These are phyloP conservation scores for Chlorocebus sabaeus DNA, from an alignment of 2,113 vertebrate species.

Conservation along the genomic window DNA sequence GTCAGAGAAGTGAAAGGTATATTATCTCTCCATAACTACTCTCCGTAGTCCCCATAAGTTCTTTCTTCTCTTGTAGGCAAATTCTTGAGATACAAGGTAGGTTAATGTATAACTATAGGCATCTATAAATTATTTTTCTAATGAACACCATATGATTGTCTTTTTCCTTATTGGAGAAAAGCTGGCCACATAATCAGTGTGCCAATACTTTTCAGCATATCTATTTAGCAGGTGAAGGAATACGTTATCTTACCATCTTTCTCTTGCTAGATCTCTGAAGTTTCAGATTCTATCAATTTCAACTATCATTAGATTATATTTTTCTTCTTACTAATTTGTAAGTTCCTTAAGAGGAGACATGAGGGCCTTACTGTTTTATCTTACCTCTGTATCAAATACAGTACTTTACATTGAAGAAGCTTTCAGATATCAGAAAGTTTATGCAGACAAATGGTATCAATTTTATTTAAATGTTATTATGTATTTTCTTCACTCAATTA, in stretches of 20 bases:
- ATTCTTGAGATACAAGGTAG: background rate
- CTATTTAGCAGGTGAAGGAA: background rate
- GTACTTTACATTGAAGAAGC: background rate
- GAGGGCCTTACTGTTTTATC: background rate
- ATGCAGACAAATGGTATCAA: background rate
- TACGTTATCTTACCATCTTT: background rate
- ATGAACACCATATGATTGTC: background rate
- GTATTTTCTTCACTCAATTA: background rate
- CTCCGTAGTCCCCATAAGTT: background rate
- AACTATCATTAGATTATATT: background rate
- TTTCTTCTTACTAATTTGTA: slow-evolving; percentile 5
- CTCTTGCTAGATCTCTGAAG: background rate
- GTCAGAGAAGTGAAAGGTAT: background rate
- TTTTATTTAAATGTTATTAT: background rate
- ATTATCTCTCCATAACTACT: background rate
- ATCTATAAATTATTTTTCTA: background rate
- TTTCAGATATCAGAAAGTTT: background rate
- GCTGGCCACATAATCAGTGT: background rate
- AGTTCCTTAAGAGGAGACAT: background rate
- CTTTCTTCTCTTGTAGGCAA: background rate
- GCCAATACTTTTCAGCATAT: background rate
- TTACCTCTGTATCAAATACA: background rate
- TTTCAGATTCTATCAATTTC: background rate
- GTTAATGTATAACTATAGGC: background rate
- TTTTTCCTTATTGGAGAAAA: background rate